These are phyloP conservation scores for Papilio gigon DNA, from an alignment of 2,888 invertebrate genomes.

Conservation along the genomic window DNA sequence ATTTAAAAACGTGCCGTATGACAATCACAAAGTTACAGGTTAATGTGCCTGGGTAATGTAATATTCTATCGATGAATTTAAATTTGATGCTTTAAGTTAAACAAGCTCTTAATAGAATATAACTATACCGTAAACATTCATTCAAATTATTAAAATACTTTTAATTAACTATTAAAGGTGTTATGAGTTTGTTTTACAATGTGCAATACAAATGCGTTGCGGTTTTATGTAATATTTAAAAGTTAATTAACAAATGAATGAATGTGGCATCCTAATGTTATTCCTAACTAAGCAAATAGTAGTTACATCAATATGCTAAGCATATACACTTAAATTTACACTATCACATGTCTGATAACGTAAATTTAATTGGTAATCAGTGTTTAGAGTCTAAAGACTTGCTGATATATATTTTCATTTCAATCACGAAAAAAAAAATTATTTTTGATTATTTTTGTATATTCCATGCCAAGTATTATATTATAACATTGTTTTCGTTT, in stretches of 20 bases:
- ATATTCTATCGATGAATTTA: conserved; percentile 41
- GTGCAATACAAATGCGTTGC: background rate
- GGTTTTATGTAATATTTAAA: background rate
- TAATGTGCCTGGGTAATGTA: conserved; percentile 46
- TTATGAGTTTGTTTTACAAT: background rate
- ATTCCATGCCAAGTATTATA: background rate
- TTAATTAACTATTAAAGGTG: background rate
- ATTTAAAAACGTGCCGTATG: conserved; percentile 40
- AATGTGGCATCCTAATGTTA: conserved; percentile 15
- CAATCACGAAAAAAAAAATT: conserved; percentile 41
- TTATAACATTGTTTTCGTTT: background rate
- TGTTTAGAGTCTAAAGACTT: conserved; percentile 44
- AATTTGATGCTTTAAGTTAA: conserved; percentile 19
- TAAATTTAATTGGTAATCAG: conserved; percentile 32
- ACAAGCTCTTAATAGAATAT: conserved; percentile 22
- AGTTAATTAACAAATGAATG: background rate
- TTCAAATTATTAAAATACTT: conserved; percentile 16
- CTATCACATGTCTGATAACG: conserved; percentile 17
- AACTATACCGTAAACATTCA: conserved; percentile 17
- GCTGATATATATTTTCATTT: conserved; percentile 42
- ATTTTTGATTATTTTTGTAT: background rate
- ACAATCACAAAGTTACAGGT: conserved; percentile 47
- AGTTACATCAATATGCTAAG: conserved; percentile 19
- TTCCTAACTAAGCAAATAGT: conserved; percentile 12
- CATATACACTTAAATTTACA: conserved; percentile 15